These are phyloP conservation scores for Ploceus nigricollis DNA, from an alignment of 2,113 vertebrate species.

Conservation along the genomic window DNA sequence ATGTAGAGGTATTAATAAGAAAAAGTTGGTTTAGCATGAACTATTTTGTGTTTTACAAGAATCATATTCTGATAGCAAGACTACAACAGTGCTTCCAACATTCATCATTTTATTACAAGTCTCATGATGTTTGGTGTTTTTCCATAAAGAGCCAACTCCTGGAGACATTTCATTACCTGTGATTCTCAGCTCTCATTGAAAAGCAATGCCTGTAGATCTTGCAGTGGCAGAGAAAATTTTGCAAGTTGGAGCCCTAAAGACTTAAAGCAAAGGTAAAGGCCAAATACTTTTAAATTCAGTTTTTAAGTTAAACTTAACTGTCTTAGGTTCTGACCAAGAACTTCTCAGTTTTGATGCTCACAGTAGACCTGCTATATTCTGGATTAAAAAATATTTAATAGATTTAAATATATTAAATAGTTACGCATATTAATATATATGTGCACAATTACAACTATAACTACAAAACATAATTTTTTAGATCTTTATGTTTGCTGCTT, in stretches of 20 bases:
- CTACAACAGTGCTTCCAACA: background rate
- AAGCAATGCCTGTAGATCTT: background rate
- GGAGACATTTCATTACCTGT: background rate
- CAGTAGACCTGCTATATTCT: background rate
- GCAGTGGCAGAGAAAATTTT: background rate
- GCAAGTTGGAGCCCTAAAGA: background rate
- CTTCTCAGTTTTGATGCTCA: background rate
- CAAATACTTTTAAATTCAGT: background rate
- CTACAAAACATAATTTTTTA: background rate
- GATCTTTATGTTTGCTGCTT: background rate
- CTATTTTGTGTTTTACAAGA: background rate
- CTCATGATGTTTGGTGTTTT: background rate
- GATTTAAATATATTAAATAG: background rate
- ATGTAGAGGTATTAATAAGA: background rate
- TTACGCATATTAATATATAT: too few relatives aligned
- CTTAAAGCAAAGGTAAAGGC: background rate
- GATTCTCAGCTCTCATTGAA: conserved; percentile 14
- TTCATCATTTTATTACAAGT: background rate
- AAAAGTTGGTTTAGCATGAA: background rate
- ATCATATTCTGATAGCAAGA: background rate
- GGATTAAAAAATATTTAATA: background rate
- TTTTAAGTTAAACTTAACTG: background rate
- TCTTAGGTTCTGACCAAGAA: background rate
- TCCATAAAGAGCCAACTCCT: background rate
- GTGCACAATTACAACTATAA: background rate